A percentile compares a stretch with the other conserved stretches of the same genome.
Evolutionary conservation across 2,888 invertebrate genomes (phyloP).

Genomic region (Pseudeuparius sepicola): DNA sequence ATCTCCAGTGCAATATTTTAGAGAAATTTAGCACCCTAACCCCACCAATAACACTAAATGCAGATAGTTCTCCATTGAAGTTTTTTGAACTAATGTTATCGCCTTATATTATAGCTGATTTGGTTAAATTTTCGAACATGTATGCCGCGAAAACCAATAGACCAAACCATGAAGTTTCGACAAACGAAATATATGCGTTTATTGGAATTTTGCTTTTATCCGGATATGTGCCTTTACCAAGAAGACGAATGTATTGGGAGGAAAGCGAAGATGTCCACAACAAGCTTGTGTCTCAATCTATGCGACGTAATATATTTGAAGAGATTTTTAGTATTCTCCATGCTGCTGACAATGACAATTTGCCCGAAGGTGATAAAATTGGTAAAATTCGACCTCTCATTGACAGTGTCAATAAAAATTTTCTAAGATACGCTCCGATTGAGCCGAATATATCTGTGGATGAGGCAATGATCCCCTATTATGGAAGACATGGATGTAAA

Average conservation of each 20-base stretch:
- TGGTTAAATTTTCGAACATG: too few species aligned
- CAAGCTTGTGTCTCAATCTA: constrained; percentile 23
- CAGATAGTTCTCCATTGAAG: constrained; percentile 3
- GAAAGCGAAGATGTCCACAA: constrained; percentile 27
- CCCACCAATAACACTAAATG: constrained; percentile 5
- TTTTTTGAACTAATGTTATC: constrained; percentile 2
- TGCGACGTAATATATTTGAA: constrained; percentile 22
- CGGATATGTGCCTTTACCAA: constrained; percentile 28
- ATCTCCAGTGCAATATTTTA: too few species aligned
- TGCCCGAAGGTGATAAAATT: constrained; percentile 10
- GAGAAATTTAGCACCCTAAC: constrained; percentile 1
- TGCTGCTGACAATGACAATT: constrained; percentile 14
- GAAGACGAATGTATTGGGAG: constrained; percentile 28
- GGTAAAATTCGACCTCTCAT: constrained; percentile 8
- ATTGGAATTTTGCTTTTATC: constrained; percentile 19
- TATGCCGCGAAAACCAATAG: constrained; percentile 6
- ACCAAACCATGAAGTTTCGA: background rate
- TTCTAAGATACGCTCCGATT: constrained; percentile 1
- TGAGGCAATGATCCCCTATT: too few species aligned
- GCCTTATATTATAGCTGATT: background rate
- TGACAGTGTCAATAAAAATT: constrained; percentile 7
- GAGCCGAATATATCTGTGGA: constrained; percentile 3
- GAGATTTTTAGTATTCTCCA: too few species aligned
- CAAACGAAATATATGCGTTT: too few species aligned
- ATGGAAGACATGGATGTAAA: too few species aligned